phyloP scores from a whole-genome alignment of 1,140 invertebrate species.

The Drosophila athabasca region DNA sequence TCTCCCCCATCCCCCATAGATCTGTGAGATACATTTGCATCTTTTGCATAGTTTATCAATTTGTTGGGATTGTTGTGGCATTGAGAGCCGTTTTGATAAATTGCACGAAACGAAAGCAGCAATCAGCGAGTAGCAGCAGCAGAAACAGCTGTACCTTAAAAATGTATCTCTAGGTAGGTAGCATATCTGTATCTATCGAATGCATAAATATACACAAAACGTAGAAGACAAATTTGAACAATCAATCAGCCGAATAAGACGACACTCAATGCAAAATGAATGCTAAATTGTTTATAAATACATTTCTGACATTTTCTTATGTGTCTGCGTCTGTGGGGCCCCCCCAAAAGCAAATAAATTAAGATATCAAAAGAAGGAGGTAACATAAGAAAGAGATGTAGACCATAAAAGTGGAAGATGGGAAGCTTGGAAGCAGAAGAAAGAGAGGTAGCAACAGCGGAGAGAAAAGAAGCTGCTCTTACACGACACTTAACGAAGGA shows the following conservation, averaged over 20 bases:
- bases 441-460: too few relatives aligned
- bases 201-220: slow-evolving; percentile 33
- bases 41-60: slow-evolving; percentile 56
- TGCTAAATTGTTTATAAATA: slow-evolving; percentile 45
- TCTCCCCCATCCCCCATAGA: not conserved
- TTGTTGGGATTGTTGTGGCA: slow-evolving; percentile 26
- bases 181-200: slow-evolving; percentile 2
- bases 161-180: slow-evolving; percentile 15
- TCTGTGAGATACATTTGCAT: slow-evolving; percentile 42
- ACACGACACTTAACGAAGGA: too few relatives aligned
- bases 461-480: too few relatives aligned
- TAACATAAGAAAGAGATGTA: too few relatives aligned
- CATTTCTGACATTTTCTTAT: slow-evolving; percentile 30
- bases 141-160: slow-evolving; percentile 4
- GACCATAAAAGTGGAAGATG: too few relatives aligned
- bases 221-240: slow-evolving; percentile 17
- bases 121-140: slow-evolving; percentile 9
- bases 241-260: slow-evolving; percentile 37
- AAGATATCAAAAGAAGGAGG: too few relatives aligned
- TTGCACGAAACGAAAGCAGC: slow-evolving; percentile 29
- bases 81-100: slow-evolving; percentile 39
- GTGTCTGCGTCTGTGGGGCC: too few relatives aligned
- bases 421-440: too few relatives aligned
- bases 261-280: slow-evolving; percentile 26
- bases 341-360: too few relatives aligned